Conservation (phyloP, 30 jellyfish, hydroid and myxozoan species). For the Cassiopea xamachana region DNA sequence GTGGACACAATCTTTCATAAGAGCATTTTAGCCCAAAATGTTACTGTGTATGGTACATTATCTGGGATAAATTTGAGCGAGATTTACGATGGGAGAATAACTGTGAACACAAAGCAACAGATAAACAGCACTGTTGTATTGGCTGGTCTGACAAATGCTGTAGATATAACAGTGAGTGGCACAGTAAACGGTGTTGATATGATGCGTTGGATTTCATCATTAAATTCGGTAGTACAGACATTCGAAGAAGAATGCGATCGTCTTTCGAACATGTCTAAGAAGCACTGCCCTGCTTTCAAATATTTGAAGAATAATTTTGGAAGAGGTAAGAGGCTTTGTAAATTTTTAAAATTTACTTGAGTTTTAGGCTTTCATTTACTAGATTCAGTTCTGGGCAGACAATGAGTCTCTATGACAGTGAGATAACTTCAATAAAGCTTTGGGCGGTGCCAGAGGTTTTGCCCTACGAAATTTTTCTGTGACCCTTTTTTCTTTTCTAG, state of each 20-base stretch:
- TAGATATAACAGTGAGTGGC: conserved; percentile 41
- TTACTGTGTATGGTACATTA: conserved; percentile 25
- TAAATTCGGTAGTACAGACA: not conserved
- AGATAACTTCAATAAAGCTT: not conserved
- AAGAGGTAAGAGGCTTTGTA: conserved; percentile 24
- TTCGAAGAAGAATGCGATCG: not conserved
- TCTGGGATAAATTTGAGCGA: conserved; percentile 44
- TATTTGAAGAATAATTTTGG: conserved; percentile 4
- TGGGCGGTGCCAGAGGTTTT: not conserved
- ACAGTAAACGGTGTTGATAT: conserved; percentile 58
- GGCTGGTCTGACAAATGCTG: conserved; percentile 1
- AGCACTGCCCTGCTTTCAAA: conserved; percentile 57
- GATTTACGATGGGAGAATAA: conserved; percentile 10
- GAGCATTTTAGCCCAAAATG: not conserved
- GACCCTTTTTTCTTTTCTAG: not conserved
- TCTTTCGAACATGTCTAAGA: not conserved
- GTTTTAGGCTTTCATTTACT: not conserved
- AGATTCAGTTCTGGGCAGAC: not conserved
- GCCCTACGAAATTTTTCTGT: not conserved
- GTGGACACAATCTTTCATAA: conserved; percentile 22
- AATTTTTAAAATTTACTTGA: not conserved
- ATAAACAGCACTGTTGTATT: conserved; percentile 20
- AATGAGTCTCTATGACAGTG: not conserved
- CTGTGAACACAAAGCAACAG: conserved; percentile 38
- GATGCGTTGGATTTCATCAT: not conserved